Evolutionary conservation across 2,113 vertebrate genomes (phyloP), one percentile per base, ranked within the genome.

Genomic region (Melanerpes aurifrons): DNA sequence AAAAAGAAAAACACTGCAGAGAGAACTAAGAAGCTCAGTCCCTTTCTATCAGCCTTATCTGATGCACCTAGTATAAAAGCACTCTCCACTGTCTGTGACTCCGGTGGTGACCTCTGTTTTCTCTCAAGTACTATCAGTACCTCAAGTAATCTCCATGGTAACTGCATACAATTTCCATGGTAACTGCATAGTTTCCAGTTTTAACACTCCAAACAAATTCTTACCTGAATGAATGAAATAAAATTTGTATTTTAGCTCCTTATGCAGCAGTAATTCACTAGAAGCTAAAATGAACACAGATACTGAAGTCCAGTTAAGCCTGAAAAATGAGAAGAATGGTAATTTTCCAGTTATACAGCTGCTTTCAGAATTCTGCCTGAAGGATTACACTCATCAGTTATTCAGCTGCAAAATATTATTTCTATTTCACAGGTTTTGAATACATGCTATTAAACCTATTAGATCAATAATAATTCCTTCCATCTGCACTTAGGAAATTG

Each of bases 311-410:
- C 92, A 95, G 95, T 91, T 97, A 94, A 89, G 90, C 80, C 92
- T 96, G 83, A 93, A 97, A 97, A 97, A 94, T 90, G 31, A 84
- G 92, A 97, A 93, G 47, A 96, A 96, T 15, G 19, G 21, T 85
- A 96, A 97, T 97, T 97, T 97, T 96, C 94, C 84, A 90, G 56
- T 97, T 96, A 95, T 97, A 97, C 83, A 96, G 94, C 92, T 96
- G 82, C 93, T 96, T 97, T 96, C 81, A 95, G 91, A 97, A 97
- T 89, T 96, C 93, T 95, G 68, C 94, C 95, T 94, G 79, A 97
- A 96, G 87, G 69, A 96, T 97, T 97, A 96, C 86, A 95, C 75
- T 96, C 57, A 12, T 92, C 57, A 96, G 92, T 94, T 96, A 95
- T 73, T 97, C 93, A 95, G 78, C 96, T 96, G 90, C 89, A 97